Evolutionary conservation across 53 echinoderm and acorn worm genomes (phyloP).

Genomic region (Hippasteria phrygiana): DNA sequence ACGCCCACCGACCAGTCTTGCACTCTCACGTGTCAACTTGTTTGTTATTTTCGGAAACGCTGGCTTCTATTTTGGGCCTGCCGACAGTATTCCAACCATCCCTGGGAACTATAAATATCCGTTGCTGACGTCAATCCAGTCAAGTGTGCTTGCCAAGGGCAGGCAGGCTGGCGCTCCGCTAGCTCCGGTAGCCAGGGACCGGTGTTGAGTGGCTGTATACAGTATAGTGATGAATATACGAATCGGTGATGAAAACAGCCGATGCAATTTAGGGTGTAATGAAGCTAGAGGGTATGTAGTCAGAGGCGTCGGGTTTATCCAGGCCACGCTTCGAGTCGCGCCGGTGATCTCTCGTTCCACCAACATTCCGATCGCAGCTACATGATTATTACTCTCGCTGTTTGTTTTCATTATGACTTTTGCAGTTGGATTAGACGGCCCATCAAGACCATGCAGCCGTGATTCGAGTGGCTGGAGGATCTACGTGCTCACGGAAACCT

Average conservation of each 20-base stretch:
- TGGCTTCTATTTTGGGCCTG: constrained; percentile 28
- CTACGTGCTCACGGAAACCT: neutral
- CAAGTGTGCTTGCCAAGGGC: constrained; percentile 32
- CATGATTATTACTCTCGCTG: neutral
- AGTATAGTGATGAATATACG: neutral
- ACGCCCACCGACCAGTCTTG: neutral
- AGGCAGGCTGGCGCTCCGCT: neutral
- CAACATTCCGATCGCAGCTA: constrained; percentile 14
- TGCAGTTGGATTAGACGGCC: neutral
- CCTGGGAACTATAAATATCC: constrained; percentile 48
- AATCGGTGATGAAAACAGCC: constrained; percentile 13
- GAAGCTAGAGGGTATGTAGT: neutral
- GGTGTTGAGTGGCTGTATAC: constrained; percentile 26
- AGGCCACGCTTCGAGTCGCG: neutral
- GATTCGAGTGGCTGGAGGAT: neutral
- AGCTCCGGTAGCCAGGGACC: constrained; percentile 28
- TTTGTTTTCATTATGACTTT: constrained; percentile 21
- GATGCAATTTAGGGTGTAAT: constrained; percentile 23
- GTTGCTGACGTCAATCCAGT: constrained; percentile 56
- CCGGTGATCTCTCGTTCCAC: neutral
- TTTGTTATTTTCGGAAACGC: constrained; percentile 57
- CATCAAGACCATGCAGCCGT: neutral
- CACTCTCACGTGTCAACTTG: constrained; percentile 31
- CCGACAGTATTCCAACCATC: constrained; percentile 22
- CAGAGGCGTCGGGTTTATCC: constrained; percentile 5